A percentile compares a stretch with the other conserved stretches of the same genome.
Conservation (phyloP, 2,888 invertebrate species). For the Drosophila incognita region DNA sequence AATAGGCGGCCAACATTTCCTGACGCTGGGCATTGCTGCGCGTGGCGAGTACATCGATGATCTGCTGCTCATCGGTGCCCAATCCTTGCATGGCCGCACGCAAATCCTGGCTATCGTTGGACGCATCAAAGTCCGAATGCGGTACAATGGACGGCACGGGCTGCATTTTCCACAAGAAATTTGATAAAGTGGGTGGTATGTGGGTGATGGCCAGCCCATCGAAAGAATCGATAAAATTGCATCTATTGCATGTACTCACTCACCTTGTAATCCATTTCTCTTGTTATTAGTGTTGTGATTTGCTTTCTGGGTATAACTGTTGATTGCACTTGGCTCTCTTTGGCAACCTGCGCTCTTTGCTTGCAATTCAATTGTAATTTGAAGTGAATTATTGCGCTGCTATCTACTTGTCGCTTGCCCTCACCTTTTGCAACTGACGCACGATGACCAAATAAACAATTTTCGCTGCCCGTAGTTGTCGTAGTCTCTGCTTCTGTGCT, state of each 20-base stretch:
- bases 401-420: constrained; percentile 14
- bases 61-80: constrained; percentile 91
- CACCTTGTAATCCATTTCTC: constrained; percentile 70
- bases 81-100: constrained; percentile 91
- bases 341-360: not conserved
- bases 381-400: constrained; percentile 1
- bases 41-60: constrained; percentile 89
- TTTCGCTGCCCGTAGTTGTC: constrained; percentile 1
- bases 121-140: constrained; percentile 87
- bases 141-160: constrained; percentile 87
- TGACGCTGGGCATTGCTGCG: constrained; percentile 91
- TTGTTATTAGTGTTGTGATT: constrained; percentile 6
- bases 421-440: constrained; percentile 46
- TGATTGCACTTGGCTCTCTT: constrained; percentile 5
- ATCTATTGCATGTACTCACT: constrained; percentile 49
- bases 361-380: not conserved
- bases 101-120: constrained; percentile 88
- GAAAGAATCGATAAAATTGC: constrained; percentile 48
- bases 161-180: constrained; percentile 51
- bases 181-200: not conserved
- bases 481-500: constrained; percentile 7
- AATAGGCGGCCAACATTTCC: constrained; percentile 88
- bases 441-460: constrained; percentile 18
- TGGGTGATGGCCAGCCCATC: not conserved
- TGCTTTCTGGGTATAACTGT: constrained; percentile 6